Percentiles rank a stretch among this genome's conserved stretches.
Conservation (phyloP, 2,888 invertebrate species). For the Sepioteuthis lessoniana region DNA sequence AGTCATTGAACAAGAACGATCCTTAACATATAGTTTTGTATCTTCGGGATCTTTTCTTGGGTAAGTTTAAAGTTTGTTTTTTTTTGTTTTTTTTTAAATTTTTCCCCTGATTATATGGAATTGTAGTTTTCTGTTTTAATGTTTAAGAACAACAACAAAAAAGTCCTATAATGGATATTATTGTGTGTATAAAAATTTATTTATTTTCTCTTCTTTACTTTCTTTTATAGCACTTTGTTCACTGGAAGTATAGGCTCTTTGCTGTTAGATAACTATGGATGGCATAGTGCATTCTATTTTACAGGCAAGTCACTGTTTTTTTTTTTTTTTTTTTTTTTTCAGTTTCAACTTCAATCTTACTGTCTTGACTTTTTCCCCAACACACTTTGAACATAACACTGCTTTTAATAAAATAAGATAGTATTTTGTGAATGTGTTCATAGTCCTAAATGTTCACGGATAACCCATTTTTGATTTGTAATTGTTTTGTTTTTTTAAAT, state of each 20-base stretch:
- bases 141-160: no score
- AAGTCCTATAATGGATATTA: no score
- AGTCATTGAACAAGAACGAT: constrained; percentile 80
- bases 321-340: background rate
- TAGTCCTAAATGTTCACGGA: no score
- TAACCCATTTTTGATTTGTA: no score
- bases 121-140: no score
- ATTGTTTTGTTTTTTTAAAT: no score
- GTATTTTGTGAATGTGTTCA: no score
- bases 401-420: no score
- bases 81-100: background rate
- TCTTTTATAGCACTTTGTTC: constrained; percentile 79
- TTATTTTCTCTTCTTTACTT: background rate
- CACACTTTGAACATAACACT: no score
- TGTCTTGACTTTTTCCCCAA: no score
- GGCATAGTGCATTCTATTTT: constrained; percentile 81
- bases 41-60: constrained; percentile 79
- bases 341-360: no score
- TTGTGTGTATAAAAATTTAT: background rate
- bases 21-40: constrained; percentile 81
- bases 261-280: constrained; percentile 81
- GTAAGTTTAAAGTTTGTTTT: constrained; percentile 61
- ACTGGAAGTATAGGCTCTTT: constrained; percentile 82
- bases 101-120: no score
- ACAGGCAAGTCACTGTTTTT: constrained; percentile 63